Conservation (phyloP, 2,888 invertebrate species). For the Eilema griseolum region DNA sequence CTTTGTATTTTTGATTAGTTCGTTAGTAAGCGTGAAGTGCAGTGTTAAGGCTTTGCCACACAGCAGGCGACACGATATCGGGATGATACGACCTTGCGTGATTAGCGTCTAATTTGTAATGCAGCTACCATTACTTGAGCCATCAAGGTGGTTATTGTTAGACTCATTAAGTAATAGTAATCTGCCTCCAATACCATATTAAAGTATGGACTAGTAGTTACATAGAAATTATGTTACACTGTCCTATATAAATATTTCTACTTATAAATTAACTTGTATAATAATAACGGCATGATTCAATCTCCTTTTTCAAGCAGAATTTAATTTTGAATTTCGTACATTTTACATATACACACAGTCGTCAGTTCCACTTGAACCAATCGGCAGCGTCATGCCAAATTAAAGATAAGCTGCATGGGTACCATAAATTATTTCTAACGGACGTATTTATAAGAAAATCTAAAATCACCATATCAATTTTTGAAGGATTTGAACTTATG, state of each 20-base stretch:
- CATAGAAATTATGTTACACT: neutral
- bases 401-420: no score
- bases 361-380: no score
- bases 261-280: no score
- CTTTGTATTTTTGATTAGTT: slow-evolving; percentile 62
- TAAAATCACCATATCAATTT: neutral
- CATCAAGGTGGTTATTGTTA: neutral
- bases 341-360: no score
- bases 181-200: neutral
- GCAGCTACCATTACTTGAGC: slow-evolving; percentile 19
- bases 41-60: slow-evolving; percentile 52
- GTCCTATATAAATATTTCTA: no score
- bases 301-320: neutral
- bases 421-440: no score
- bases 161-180: neutral
- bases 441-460: neutral
- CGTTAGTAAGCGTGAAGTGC: slow-evolving; percentile 60
- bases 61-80: slow-evolving; percentile 30
- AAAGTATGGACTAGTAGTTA: neutral
- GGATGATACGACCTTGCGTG: slow-evolving; percentile 18
- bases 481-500: neutral
- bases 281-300: no score
- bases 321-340: neutral
- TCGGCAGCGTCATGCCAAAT: no score
- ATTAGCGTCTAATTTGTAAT: slow-evolving; percentile 35